Base-by-base conservation (phyloP, 2,797 vertebrate genomes). In the Cercopithecus hamlyni region DNA sequence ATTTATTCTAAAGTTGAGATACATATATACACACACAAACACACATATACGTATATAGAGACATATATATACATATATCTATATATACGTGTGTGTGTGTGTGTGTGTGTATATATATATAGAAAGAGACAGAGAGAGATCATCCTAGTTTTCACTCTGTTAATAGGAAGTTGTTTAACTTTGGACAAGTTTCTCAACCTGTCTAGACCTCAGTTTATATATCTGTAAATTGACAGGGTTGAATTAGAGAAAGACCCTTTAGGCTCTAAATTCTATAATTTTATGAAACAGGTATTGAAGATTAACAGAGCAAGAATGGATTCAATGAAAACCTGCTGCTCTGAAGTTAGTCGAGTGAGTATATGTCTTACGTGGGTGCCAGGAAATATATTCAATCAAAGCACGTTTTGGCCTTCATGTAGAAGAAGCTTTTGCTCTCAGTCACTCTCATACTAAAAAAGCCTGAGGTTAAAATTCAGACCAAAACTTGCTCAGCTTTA, bases 121-220 rank as follows among this genome's bases (percentile, higher is more conserved):
- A 76, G 4, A 81, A 10, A 50, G 11, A 50, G 11, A n/a, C 14
- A 72, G 4, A 39, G 8, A n/a, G 8, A 58, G n/a, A 84, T 41
- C n/a, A 30, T 52, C 7, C 10, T 41, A 39, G 36, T 70, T 93
- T 88, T 43, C 22, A 36, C 1, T 90, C 26, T 64, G 24, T 88
- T 81, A 79, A 45, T 73, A 84, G 27, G 26, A 91, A 96, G 48
- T 17, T 81, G 22, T 72, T 93, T 91, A 91, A 89, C 39, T 50
- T 55, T 57, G 19, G 50, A 6, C 77, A 92, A 89, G 2, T 88
- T 27, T 50, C 24, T 83, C 22, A 81, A 7, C 70, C 17, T 64
- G 33, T 43, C n/a, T 72, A 27, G 11, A 86, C 14, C 48, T 89
- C 55, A 75, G 45, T 93, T 55, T 76, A 39, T 45, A 17, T 43